Percentiles rank a stretch among this genome's conserved stretches.
Conservation (phyloP, 2,797 vertebrate species). For the Dallia pectoralis region DNA sequence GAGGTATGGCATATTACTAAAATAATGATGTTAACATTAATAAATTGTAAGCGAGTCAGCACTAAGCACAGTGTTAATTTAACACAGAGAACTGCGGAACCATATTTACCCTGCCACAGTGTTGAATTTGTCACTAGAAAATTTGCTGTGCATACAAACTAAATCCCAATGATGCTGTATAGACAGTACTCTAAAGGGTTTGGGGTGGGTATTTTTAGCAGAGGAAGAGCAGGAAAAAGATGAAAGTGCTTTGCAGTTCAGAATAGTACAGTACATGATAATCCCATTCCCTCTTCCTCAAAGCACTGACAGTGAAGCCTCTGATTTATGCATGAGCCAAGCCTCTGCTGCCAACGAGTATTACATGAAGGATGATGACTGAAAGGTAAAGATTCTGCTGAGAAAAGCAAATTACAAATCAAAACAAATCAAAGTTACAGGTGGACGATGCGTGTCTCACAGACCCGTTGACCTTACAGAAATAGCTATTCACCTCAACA, state of each 20-base stretch:
- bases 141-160: constrained; percentile 18
- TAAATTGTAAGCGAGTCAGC: too few species aligned
- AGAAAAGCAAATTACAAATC: constrained; percentile 64
- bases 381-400: constrained; percentile 59
- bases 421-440: constrained; percentile 59
- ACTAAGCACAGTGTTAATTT: too few species aligned
- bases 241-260: constrained; percentile 50
- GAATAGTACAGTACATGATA: constrained; percentile 60
- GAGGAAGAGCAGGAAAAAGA: constrained; percentile 33
- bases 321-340: constrained; percentile 74
- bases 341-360: constrained; percentile 60
- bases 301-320: constrained; percentile 62
- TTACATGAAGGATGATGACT: constrained; percentile 64
- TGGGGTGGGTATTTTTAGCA: constrained; percentile 42
- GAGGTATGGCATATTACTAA: too few species aligned
- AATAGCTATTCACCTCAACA: constrained; percentile 35
- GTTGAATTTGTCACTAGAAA: too few species aligned
- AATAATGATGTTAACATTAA: too few species aligned
- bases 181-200: constrained; percentile 33
- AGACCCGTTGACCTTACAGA: constrained; percentile 30
- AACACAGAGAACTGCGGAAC: background rate
- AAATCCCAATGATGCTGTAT: constrained; percentile 25
- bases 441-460: constrained; percentile 36
- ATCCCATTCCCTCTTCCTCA: constrained; percentile 65
- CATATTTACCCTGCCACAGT: background rate